Percentiles rank a stretch among this genome's conserved stretches.
These are phyloP conservation scores for Uromys caudimaculatus DNA, from an alignment of 2,797 vertebrate species.

Conservation along the genomic window DNA sequence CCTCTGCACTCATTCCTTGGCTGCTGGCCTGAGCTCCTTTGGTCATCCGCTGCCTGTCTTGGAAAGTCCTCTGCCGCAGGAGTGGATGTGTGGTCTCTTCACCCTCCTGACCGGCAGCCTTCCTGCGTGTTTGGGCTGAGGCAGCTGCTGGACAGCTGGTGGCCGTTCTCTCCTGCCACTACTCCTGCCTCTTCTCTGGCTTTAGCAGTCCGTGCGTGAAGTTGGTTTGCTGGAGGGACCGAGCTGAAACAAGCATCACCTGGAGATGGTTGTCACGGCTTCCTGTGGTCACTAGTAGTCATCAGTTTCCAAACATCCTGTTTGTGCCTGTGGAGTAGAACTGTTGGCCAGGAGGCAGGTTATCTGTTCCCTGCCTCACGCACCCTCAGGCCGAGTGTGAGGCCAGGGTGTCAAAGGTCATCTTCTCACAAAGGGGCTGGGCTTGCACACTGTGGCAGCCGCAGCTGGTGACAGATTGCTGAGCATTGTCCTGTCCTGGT, in stretches of 20 bases:
- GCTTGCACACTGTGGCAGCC: not conserved
- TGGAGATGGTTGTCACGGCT: constrained; percentile 56
- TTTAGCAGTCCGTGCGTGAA: not conserved
- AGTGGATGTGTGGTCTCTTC: not conserved
- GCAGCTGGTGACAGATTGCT: not conserved
- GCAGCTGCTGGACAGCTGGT: not conserved
- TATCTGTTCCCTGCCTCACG: constrained; percentile 8
- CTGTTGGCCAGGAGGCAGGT: constrained; percentile 26
- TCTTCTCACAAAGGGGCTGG: not conserved
- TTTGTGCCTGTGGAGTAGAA: constrained; percentile 47
- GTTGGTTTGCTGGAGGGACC: not conserved
- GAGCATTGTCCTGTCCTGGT: rapidly evolving
- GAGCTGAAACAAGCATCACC: not conserved
- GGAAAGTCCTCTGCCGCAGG: not conserved
- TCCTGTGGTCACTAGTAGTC: constrained; percentile 67
- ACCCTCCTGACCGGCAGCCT: not conserved
- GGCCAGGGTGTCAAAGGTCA: not conserved
- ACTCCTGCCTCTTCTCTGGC: not conserved
- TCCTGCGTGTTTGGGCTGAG: not conserved
- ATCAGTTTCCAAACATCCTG: constrained; percentile 74
- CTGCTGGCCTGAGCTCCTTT: not conserved
- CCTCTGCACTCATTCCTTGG: not conserved
- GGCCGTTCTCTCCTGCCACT: not conserved
- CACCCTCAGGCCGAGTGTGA: not conserved
- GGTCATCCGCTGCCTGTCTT: not conserved